A percentile compares a stretch with the other conserved stretches of the same genome.
These are phyloP conservation scores for Procambarus virginalis DNA, from an alignment of 1,140 invertebrate genomes.

Conservation along the genomic window DNA sequence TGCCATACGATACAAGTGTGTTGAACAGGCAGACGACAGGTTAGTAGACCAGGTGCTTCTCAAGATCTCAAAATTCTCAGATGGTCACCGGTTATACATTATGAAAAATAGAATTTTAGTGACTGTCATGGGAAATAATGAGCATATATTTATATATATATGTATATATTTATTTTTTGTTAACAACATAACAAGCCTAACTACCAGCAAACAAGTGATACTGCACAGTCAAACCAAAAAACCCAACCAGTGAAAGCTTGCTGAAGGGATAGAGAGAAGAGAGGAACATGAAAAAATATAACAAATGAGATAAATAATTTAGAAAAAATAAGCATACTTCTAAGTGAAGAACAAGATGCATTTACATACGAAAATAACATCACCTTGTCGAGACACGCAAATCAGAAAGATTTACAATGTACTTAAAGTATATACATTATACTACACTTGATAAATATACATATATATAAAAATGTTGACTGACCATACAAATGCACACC, in stretches of 20 bases:
- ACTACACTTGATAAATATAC: conserved; percentile 6
- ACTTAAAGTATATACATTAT: neutral
- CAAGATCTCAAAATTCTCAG: neutral
- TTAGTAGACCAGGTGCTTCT: neutral
- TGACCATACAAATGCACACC: neutral
- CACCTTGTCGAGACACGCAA: neutral
- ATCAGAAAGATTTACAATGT: neutral
- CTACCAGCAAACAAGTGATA: neutral
- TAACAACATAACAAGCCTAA: neutral
- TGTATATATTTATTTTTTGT: neutral
- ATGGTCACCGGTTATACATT: neutral
- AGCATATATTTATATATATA: neutral
- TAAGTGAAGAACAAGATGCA: neutral
- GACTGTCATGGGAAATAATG: neutral
- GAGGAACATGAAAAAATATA: neutral
- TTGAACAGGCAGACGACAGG: neutral
- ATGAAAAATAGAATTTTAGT: neutral
- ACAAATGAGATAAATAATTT: neutral
- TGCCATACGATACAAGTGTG: neutral
- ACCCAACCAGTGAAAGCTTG: neutral
- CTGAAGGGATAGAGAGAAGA: neutral
- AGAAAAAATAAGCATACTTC: neutral
- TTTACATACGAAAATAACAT: neutral
- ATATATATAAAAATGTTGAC: conserved; percentile 3
- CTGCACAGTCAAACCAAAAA: neutral